Evolutionary conservation across 2,797 vertebrate species (phyloP).

Genomic region (Falco columbarius): DNA sequence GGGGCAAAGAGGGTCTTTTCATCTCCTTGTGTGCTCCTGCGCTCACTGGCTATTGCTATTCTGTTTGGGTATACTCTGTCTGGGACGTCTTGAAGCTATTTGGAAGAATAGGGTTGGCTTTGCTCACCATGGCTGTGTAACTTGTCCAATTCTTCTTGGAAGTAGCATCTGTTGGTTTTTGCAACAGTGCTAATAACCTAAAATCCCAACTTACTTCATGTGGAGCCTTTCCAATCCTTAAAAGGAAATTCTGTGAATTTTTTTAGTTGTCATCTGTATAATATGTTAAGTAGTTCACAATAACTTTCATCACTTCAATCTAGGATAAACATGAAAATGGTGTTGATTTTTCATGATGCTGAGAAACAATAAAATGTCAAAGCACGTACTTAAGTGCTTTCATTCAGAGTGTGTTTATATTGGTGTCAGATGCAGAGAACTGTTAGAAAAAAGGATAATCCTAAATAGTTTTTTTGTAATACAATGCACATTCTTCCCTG

Average conservation of each 20-base stretch:
- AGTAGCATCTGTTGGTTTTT: background rate
- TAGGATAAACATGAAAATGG: accelerated
- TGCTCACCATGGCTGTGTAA: accelerated
- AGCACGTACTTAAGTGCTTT: background rate
- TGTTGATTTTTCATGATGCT: background rate
- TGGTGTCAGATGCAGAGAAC: background rate
- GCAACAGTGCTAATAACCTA: background rate
- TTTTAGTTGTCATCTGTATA: background rate
- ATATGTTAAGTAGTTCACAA: background rate
- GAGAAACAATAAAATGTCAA: background rate
- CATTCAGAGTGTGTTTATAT: background rate
- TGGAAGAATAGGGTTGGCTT: background rate
- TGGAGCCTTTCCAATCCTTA: background rate
- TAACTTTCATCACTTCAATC: background rate
- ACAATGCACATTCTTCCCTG: background rate
- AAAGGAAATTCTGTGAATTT: background rate
- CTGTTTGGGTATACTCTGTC: too few species aligned
- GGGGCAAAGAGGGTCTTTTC: background rate
- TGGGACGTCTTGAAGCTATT: background rate
- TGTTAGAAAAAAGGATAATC: background rate
- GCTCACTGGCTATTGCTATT: background rate
- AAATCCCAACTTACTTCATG: background rate
- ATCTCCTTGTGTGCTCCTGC: accelerated
- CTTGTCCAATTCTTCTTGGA: background rate
- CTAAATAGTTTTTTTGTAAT: background rate